Conservation (phyloP, 2,797 vertebrate genomes). For the Odontamblyopus rebecca region DNA sequence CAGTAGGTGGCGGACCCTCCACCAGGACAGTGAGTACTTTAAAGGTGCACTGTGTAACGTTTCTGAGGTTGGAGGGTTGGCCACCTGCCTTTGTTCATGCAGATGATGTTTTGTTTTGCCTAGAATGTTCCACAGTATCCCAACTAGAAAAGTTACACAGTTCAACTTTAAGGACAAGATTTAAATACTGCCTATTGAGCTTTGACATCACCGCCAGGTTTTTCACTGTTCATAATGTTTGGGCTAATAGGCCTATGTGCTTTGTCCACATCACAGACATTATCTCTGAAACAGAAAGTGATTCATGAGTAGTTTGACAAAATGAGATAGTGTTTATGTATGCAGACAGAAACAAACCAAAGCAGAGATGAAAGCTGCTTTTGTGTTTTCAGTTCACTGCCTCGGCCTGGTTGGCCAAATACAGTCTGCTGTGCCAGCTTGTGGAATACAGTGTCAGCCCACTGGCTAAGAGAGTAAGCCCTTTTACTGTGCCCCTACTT, state of each 20-base stretch:
- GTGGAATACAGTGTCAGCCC: constrained; percentile 70
- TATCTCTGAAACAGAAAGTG: constrained; percentile 18
- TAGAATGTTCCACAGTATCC: no score
- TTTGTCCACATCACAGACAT: neutral
- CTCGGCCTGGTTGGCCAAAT: constrained; percentile 67
- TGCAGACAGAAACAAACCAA: constrained; percentile 22
- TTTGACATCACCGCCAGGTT: neutral
- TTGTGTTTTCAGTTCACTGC: constrained; percentile 71
- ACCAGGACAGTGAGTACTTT: no score
- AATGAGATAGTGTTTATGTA: constrained; percentile 19
- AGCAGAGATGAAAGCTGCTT: constrained; percentile 33
- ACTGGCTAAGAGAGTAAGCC: constrained; percentile 64
- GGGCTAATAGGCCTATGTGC: neutral
- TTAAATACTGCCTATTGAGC: neutral
- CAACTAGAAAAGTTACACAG: no score
- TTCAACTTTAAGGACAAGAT: neutral
- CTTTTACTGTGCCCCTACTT: neutral
- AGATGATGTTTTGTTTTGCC: no score
- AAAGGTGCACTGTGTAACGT: no score
- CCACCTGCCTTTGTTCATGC: no score
- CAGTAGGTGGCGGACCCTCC: no score
- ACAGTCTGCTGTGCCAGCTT: constrained; percentile 78
- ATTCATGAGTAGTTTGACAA: constrained; percentile 18
- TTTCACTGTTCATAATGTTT: neutral
- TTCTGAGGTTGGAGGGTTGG: no score